Conservation (phyloP, 2,888 invertebrate species). For the Hydroisotoma schaefferi region DNA sequence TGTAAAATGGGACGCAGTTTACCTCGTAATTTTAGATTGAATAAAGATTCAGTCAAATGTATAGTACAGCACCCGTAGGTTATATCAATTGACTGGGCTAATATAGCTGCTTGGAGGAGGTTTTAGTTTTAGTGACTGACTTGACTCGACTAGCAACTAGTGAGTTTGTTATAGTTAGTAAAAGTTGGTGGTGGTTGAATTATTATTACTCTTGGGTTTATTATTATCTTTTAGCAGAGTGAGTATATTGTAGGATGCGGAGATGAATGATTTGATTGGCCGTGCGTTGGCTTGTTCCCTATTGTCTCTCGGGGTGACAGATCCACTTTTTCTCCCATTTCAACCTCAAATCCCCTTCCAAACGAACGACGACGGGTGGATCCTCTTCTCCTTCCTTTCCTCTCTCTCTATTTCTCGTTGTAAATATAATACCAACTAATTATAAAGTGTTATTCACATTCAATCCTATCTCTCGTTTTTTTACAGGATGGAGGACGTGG, state of each 20-base stretch:
- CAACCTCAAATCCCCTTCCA: conserved; percentile 2
- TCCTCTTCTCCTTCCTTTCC: not conserved
- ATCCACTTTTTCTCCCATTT: conserved; percentile 4
- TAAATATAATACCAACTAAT: not conserved
- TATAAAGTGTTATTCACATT: conserved; percentile 2
- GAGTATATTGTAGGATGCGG: too few relatives aligned
- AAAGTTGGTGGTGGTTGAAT: conserved; percentile 1
- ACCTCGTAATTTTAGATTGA: too few relatives aligned
- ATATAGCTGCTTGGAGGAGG: too few relatives aligned
- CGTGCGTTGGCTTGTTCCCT: conserved; percentile 8
- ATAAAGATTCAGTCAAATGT: too few relatives aligned
- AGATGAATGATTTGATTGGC: conserved; percentile 29
- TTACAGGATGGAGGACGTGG: conserved; percentile 63
- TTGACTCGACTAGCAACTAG: too few relatives aligned
- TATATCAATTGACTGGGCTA: too few relatives aligned
- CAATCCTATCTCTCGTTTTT: not conserved
- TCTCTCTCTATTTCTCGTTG: not conserved
- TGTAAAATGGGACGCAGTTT: too few relatives aligned
- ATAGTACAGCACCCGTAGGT: too few relatives aligned
- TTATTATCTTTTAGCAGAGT: not conserved
- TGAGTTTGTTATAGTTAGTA: too few relatives aligned
- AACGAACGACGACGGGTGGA: conserved; percentile 1
- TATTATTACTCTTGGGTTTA: conserved; percentile 9
- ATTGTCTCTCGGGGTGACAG: conserved; percentile 2
- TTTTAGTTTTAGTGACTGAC: too few relatives aligned